Evolutionary conservation across 2,113 vertebrate species (phyloP), one percentile per base, ranked within the genome.

Genomic region (Hippocampus zosterae): DNA sequence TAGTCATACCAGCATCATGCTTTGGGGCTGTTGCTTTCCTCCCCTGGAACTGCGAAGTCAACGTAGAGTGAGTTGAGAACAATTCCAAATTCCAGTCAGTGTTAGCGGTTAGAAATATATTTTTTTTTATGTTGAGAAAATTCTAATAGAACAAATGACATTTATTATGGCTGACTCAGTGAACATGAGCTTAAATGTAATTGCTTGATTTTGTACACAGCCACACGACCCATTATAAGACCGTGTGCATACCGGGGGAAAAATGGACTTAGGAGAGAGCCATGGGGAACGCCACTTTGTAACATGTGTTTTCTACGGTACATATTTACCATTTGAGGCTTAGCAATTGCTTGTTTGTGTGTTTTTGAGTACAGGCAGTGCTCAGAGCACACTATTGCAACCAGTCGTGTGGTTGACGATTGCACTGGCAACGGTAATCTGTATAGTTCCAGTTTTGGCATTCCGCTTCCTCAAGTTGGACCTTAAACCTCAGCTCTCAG

Each of bases 391-490:
- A 0, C 84, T 98, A 69, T 92, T 91, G 59, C 95, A 97, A 82
- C 96, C 96, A 1, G 87, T 94, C 0, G 96, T 98, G 75, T 98
- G 96, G 96, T 89, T 97, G 70, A 98, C 95, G 81, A 97, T 98
- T n/a, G 89, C 88, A 29, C 86, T 98, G 75, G 95, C 95, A 59
- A 92, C 95, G 0, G 94, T 93, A 6, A 92, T 97, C 69, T 98
- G 96, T 80, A 92, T 98, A 77, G 77, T 95, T 91, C 96, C 96
- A 0, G 95, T 98, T 46, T 92, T 98, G 16, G 94, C 95, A 69
- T 95, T 97, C 70, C 95, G 96, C 40, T 98, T 98, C 88, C 95
- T 98, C 76, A 96, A 95, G 86, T 88, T 96, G 86, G 94, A 94
- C 83, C 92, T 98, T 75, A 96, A 92, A 70, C 96, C 96, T 0